These are phyloP conservation scores for Andrena fulva DNA, from an alignment of 2,888 invertebrate species.

Conservation along the genomic window DNA sequence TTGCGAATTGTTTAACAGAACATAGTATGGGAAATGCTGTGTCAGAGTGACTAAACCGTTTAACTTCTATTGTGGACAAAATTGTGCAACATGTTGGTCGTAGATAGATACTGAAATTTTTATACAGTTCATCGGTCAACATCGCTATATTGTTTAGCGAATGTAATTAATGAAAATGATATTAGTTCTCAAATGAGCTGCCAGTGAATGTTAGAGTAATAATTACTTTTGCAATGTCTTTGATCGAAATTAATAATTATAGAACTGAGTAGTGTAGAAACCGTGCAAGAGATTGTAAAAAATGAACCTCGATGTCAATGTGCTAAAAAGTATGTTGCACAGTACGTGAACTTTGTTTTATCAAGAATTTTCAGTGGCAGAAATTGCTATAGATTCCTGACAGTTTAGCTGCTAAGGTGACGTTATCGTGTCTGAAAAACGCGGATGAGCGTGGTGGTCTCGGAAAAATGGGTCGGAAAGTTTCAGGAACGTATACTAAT, in stretches of 20 bases:
- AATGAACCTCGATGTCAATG: neutral
- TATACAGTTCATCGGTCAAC: too few relatives aligned
- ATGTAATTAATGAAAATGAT: too few relatives aligned
- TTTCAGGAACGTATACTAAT: neutral
- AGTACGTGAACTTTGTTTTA: neutral
- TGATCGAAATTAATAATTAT: neutral
- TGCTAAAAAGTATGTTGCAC: neutral
- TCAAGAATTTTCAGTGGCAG: too few relatives aligned
- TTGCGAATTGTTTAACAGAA: too few relatives aligned
- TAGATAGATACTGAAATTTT: neutral
- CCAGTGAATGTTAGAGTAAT: neutral
- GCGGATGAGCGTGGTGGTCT: neutral
- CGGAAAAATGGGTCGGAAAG: neutral
- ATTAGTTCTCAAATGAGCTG: too few relatives aligned
- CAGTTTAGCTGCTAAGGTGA: slow-evolving; percentile 9
- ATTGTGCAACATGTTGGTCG: neutral
- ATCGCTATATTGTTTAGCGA: too few relatives aligned
- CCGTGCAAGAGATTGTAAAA: neutral
- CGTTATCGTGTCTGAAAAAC: neutral
- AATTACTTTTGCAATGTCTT: neutral
- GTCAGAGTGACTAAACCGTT: too few relatives aligned
- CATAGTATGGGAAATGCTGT: too few relatives aligned
- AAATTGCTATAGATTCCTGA: neutral
- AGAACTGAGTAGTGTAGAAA: neutral
- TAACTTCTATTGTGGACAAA: neutral